phyloP scores from a whole-genome alignment of 2,888 invertebrate genomes.

The Ormyrus thymus region DNA sequence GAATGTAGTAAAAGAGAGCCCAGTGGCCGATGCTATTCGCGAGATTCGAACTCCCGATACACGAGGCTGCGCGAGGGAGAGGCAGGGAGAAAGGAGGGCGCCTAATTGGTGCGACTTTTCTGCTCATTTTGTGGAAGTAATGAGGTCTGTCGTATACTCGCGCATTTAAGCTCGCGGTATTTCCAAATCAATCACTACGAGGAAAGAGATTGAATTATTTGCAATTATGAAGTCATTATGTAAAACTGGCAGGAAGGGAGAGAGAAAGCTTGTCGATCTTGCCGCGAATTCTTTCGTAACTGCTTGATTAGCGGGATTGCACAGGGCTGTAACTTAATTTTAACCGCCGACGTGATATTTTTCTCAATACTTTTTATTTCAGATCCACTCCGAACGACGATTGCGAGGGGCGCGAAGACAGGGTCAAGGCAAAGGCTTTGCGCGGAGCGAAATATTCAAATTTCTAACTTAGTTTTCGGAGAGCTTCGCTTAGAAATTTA shows the following conservation, averaged over 20 bases:
- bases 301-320: slow-evolving; percentile 42
- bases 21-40: too few relatives aligned
- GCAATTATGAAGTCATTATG: slow-evolving; percentile 54
- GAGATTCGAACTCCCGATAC: too few relatives aligned
- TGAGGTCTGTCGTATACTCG: slow-evolving; percentile 8
- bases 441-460: too few relatives aligned
- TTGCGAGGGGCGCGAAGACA: too few relatives aligned
- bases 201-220: slow-evolving; percentile 46
- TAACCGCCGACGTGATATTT: too few relatives aligned
- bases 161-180: not conserved
- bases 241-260: slow-evolving; percentile 24
- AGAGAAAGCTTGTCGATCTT: not conserved
- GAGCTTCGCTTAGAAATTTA: too few relatives aligned
- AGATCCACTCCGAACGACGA: too few relatives aligned
- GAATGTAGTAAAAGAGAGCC: slow-evolving; percentile 49
- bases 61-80: not conserved
- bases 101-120: slow-evolving; percentile 5
- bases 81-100: not conserved
- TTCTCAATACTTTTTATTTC: too few relatives aligned
- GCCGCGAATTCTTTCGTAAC: slow-evolving; percentile 37
- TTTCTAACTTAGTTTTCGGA: too few relatives aligned
- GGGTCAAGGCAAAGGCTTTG: too few relatives aligned
- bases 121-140: slow-evolving; percentile 38
- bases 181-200: slow-evolving; percentile 50
- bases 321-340: not conserved